phyloP scores from a whole-genome alignment of 2,113 vertebrate genomes.

The Festucalex cinctus region DNA sequence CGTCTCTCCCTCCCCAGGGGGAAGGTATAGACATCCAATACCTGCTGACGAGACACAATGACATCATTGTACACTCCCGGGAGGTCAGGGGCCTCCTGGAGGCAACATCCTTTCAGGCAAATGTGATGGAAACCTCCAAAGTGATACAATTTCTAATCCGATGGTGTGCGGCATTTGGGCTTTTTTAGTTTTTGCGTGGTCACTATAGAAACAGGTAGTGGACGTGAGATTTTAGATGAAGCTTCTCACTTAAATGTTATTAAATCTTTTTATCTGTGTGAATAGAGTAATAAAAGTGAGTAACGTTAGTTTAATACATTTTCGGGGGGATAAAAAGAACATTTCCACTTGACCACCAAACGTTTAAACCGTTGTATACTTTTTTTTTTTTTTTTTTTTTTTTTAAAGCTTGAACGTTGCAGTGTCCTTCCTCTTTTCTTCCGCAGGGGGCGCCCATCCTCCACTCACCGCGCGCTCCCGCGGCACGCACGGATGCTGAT shows the following conservation, averaged over 20 bases:
- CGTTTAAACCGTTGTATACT: too few species aligned
- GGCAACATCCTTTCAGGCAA: background rate
- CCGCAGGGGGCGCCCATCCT: constrained; percentile 32
- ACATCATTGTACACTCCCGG: background rate
- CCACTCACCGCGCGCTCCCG: constrained; percentile 27
- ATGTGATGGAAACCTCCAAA: background rate
- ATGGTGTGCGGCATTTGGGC: too few species aligned
- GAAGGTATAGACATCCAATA: constrained; percentile 1
- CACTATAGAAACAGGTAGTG: too few species aligned
- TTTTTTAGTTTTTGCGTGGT: too few species aligned
- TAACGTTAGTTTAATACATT: too few species aligned
- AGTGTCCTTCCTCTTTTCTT: background rate
- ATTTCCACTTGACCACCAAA: too few species aligned
- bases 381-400: too few species aligned
- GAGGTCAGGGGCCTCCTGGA: background rate
- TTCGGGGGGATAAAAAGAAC: too few species aligned
- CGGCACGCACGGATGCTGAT: constrained; percentile 44
- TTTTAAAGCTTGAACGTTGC: background rate
- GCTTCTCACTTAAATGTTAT: too few species aligned
- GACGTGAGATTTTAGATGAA: too few species aligned
- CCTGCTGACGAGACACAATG: background rate
- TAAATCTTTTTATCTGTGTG: too few species aligned
- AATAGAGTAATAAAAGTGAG: too few species aligned
- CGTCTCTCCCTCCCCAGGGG: background rate
- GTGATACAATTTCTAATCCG: background rate